Evolutionary conservation across 2,113 vertebrate genomes (phyloP).

Genomic region (Cariama cristata): DNA sequence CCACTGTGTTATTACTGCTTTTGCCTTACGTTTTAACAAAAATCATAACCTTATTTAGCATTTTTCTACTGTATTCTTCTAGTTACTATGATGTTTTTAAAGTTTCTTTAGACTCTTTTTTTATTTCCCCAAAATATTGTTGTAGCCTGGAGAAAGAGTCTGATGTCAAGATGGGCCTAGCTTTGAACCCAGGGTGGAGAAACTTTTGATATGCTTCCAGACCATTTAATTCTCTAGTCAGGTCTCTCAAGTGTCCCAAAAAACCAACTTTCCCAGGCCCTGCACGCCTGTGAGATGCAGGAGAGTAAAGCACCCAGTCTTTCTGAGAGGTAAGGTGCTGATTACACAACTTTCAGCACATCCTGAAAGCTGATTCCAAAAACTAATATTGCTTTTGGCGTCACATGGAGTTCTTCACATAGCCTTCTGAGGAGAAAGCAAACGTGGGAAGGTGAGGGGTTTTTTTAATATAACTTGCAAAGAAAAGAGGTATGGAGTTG

Average conservation of each 20-base stretch:
- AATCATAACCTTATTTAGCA: not conserved
- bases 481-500: not conserved
- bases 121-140: not conserved
- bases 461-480: not conserved
- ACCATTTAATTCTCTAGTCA: not conserved
- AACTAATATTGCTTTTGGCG: conserved; percentile 63
- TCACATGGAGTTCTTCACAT: conserved; percentile 2
- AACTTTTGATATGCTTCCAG: conserved; percentile 11
- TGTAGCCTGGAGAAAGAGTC: not conserved
- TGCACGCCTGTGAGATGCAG: not conserved
- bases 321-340: conserved; percentile 48
- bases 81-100: not conserved
- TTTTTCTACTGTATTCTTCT: not conserved
- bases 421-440: conserved; percentile 22
- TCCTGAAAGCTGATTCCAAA: conserved; percentile 63
- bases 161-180: not conserved
- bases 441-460: not conserved
- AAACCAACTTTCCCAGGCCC: conserved; percentile 48
- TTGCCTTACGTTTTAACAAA: not conserved
- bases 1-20: not conserved
- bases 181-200: conserved; percentile 16
- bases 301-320: conserved; percentile 21
- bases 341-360: conserved; percentile 56
- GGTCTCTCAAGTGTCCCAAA: not conserved
- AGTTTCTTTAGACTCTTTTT: not conserved